A percentile compares a stretch with the other conserved stretches of the same genome.
Conservation (phyloP, 64 coral and sea anemone species). For the Acropora yongei region DNA sequence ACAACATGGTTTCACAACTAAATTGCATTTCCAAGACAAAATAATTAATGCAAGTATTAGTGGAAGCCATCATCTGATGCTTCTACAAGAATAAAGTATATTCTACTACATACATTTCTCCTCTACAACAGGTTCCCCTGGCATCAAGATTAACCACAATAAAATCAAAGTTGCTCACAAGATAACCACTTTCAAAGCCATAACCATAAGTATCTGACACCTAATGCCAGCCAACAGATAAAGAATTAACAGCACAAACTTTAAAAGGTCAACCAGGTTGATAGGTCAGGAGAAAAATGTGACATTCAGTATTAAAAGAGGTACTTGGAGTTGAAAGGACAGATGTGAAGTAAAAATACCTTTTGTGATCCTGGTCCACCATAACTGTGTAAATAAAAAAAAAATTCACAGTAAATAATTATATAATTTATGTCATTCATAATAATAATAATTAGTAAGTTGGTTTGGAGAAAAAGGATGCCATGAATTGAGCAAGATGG, state of each 20-base stretch:
- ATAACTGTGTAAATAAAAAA: background rate
- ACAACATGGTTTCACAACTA: too few species aligned
- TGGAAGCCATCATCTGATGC: too few species aligned
- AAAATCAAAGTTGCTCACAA: constrained; percentile 95
- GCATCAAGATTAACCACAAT: constrained; percentile 91
- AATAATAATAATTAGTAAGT: background rate
- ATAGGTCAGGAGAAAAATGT: background rate
- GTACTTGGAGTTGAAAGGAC: too few species aligned
- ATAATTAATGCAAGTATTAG: too few species aligned
- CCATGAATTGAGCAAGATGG: too few species aligned
- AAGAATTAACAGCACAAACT: background rate
- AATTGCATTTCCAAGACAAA: too few species aligned
- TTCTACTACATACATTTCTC: constrained; percentile 69
- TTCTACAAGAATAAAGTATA: background rate
- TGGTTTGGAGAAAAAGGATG: too few species aligned
- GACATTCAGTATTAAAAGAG: background rate
- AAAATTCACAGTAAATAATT: too few species aligned
- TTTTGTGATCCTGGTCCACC: constrained; percentile 45
- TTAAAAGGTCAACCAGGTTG: too few species aligned
- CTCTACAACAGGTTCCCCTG: constrained; percentile 81
- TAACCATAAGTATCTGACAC: constrained; percentile 26
- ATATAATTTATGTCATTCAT: background rate
- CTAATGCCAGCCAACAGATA: background rate
- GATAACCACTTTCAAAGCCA: constrained; percentile 74
- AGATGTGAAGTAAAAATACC: background rate